phyloP scores from a whole-genome alignment of 2,797 vertebrate species.

The Sebastes kiyomatsui region DNA sequence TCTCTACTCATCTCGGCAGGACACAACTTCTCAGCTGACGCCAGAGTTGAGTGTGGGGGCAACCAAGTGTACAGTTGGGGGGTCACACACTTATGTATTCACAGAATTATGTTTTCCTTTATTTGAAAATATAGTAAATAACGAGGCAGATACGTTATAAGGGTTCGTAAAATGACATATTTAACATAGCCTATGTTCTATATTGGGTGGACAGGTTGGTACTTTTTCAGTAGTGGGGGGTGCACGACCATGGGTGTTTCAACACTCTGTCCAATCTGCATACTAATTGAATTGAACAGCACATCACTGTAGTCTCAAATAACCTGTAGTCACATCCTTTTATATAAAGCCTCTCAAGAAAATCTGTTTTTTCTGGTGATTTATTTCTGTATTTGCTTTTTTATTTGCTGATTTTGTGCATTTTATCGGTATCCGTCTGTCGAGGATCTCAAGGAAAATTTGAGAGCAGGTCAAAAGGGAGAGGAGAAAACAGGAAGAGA shows the following conservation, averaged over 20 bases:
- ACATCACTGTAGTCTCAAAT: neutral
- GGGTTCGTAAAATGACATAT: neutral
- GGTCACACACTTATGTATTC: neutral
- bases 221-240: too few relatives aligned
- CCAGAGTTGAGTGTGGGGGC: neutral
- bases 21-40: too few relatives aligned
- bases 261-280: conserved; percentile 9
- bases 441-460: neutral
- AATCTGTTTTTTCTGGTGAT: neutral
- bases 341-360: neutral
- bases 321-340: neutral
- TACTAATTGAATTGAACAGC: neutral
- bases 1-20: too few relatives aligned
- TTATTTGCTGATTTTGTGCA: neutral
- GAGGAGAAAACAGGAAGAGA: neutral
- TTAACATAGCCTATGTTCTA: neutral
- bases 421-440: neutral
- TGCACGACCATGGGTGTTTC: neutral
- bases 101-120: neutral
- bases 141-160: neutral
- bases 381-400: neutral
- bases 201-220: too few relatives aligned
- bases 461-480: neutral
- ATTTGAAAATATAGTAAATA: neutral
- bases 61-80: neutral